These are phyloP conservation scores for Taenioides sp. DNA, from an alignment of 2,797 vertebrate species.

Conservation along the genomic window DNA sequence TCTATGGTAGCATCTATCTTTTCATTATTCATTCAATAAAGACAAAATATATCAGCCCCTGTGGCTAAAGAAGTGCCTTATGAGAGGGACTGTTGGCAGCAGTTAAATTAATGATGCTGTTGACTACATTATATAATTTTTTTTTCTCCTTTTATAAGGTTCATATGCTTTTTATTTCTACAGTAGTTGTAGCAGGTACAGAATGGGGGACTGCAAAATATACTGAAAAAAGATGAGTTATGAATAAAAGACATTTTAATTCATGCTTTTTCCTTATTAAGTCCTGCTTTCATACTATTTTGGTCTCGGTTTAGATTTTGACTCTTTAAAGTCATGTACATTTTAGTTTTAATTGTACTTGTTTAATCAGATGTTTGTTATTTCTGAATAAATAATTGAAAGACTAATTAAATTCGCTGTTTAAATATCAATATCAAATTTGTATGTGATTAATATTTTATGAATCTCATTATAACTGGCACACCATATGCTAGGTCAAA, in stretches of 20 bases:
- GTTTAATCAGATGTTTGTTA: not conserved
- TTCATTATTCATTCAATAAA: not conserved
- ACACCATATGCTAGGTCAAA: slow-evolving; percentile 24
- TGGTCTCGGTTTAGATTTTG: no score
- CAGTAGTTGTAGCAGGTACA: not conserved
- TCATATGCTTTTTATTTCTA: not conserved
- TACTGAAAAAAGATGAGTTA: no score
- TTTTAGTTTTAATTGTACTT: no score
- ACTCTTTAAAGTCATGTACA: no score
- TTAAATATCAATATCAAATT: not conserved
- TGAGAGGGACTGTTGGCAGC: not conserved
- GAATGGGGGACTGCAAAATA: no score
- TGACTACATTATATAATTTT: not conserved
- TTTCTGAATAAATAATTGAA: not conserved
- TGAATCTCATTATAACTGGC: not conserved
- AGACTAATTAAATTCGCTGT: not conserved
- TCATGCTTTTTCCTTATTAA: no score
- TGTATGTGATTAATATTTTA: not conserved
- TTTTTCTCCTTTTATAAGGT: not conserved
- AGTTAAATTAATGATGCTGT: not conserved
- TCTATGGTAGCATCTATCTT: not conserved
- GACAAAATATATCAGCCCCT: not conserved
- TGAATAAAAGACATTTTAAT: no score
- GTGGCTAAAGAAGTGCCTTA: not conserved
- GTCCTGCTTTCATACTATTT: no score